Base-by-base conservation (phyloP, 2,888 invertebrate species). In the Melanargia galathea region DNA sequence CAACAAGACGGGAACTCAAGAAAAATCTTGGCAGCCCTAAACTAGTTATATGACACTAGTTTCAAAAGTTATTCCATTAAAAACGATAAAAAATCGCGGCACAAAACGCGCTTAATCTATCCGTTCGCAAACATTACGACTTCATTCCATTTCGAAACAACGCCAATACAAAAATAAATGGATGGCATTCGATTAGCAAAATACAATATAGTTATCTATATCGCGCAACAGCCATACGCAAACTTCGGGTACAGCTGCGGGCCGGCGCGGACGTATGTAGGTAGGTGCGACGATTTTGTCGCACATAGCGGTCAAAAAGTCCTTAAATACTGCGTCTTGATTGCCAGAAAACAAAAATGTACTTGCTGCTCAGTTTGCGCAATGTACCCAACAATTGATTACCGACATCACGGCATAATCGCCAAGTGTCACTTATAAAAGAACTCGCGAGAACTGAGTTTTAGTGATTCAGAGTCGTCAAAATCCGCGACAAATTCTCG, bases 191-290 rank as follows among this genome's bases (percentile, higher is more conserved):
- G 20, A 20, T 35, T 52, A 13, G 35, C 35, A 20, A 20, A 20
- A 35, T 35, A 52, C 52, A 52, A n/a, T n/a, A n/a, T n/a, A n/a
- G n/a, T 30, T 52, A 35, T 52, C 35, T 45, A 57, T 55, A 52
- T 54, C 43, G 45, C 40, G 57, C 56, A 33, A 60, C 56, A 56
- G 63, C 65, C 16, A 26, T 24, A 35, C 48, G 59, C 57, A 26
- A 16, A 26, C 13, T 24, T 49, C 26, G 16, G 48, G n/a, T 8
- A 26, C 30, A 49, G 7, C 49, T 20, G 22, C 4, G 13, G 20
- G 45, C 45, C 45, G 30, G 49, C 49, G 49, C n/a, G 16, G 7
- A 49, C 7, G 2, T 16, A 6, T n/a, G n/a, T n/a, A n/a, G n/a
- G n/a, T n/a, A n/a, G n/a, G n/a, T n/a, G n/a, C 43, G 43, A 43